These are phyloP conservation scores for Nineta flava DNA, from an alignment of 2,888 invertebrate genomes.

Conservation along the genomic window DNA sequence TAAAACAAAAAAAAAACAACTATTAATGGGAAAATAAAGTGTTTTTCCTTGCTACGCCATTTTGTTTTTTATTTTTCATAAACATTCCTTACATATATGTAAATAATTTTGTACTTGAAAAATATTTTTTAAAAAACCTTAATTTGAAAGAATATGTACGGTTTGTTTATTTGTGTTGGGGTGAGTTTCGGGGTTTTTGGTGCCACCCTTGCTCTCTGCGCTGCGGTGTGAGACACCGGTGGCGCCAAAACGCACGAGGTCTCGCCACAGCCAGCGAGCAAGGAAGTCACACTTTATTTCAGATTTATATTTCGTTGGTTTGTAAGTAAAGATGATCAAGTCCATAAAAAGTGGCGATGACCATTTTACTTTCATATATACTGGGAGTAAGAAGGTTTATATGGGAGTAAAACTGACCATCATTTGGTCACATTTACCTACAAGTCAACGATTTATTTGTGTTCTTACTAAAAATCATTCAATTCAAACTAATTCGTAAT, in stretches of 20 bases:
- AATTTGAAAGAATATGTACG: neutral
- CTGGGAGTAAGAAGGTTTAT: too few species aligned
- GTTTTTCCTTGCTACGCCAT: constrained; percentile 11
- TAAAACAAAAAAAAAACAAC: neutral
- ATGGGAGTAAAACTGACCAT: too few species aligned
- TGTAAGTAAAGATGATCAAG: too few species aligned
- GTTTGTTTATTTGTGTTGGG: constrained; percentile 14
- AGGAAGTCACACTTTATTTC: constrained; percentile 6
- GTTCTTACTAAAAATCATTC: too few species aligned
- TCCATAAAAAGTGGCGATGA: too few species aligned
- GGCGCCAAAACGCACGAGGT: constrained; percentile 29
- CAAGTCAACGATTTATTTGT: too few species aligned
- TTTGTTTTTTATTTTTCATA: constrained; percentile 21
- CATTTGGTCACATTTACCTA: too few species aligned
- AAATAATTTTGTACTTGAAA: neutral
- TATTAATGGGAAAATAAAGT: constrained; percentile 8
- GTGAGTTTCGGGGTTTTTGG: constrained; percentile 39
- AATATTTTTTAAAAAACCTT: too few species aligned
- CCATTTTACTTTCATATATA: too few species aligned
- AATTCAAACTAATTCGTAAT: too few species aligned
- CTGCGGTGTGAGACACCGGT: constrained; percentile 29
- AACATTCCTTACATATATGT: neutral
- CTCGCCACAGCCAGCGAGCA: constrained; percentile 31
- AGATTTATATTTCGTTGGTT: neutral
- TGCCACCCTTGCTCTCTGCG: constrained; percentile 26